Percentiles rank a stretch among this genome's conserved stretches.
phyloP scores from a whole-genome alignment of 2,888 invertebrate species.

The Myopa testacea region DNA sequence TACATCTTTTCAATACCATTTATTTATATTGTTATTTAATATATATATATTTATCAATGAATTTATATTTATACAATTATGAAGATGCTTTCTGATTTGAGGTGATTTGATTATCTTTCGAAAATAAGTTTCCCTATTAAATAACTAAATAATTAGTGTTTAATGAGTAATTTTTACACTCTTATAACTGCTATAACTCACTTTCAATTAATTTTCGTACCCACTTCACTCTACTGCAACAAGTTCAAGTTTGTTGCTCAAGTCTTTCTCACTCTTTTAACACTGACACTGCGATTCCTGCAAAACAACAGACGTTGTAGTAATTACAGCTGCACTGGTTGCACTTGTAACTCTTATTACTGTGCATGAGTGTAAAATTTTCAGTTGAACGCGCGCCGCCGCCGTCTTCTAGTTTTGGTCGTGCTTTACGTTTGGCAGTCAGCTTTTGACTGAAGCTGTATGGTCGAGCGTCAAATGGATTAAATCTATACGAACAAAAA shows the following conservation, averaged over 20 bases:
- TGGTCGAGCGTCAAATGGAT: conserved; percentile 62
- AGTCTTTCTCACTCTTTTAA: conserved; percentile 53
- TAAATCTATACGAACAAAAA: conserved; percentile 18
- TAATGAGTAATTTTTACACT: too few relatives aligned
- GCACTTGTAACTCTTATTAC: neutral
- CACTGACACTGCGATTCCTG: conserved; percentile 35
- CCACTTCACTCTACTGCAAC: conserved; percentile 21
- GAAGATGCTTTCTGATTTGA: too few relatives aligned
- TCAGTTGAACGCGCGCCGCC: neutral
- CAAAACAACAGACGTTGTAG: conserved; percentile 23
- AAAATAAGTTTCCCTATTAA: too few relatives aligned
- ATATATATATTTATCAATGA: too few relatives aligned
- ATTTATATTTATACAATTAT: too few relatives aligned
- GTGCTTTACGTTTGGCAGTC: conserved; percentile 63
- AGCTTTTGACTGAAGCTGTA: conserved; percentile 63
- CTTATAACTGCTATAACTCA: too few relatives aligned
- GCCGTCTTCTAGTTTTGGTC: conserved; percentile 23
- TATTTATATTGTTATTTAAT: too few relatives aligned
- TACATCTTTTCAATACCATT: neutral
- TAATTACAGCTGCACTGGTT: neutral
- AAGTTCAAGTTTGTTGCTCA: conserved; percentile 64
- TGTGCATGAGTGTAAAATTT: neutral
- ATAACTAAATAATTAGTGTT: too few relatives aligned
- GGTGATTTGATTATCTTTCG: too few relatives aligned
- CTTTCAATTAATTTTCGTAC: too few relatives aligned